phyloP scores from a whole-genome alignment of 30 jellyfish, hydroid and myxozoan species.

The Hydra vulgaris region DNA sequence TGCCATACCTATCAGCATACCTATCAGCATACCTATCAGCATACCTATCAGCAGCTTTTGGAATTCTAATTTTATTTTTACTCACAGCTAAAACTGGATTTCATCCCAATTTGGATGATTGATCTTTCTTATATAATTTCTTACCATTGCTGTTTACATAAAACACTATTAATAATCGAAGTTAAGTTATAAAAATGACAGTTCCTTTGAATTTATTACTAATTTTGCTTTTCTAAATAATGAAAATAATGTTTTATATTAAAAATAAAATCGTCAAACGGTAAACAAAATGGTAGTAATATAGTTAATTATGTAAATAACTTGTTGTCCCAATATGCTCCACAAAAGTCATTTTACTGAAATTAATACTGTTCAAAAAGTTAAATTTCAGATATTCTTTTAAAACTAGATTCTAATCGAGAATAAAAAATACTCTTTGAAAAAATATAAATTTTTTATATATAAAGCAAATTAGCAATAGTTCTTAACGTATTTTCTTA shows the following conservation, averaged over 20 bases:
- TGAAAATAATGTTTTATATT: no score
- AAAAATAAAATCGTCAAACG: not conserved
- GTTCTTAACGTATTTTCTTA: no score
- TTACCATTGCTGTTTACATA: no score
- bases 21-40: no score
- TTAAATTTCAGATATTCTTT: not conserved
- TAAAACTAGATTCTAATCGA: not conserved
- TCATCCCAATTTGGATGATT: no score
- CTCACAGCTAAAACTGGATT: no score
- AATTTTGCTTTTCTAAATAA: not conserved
- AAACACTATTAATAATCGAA: not conserved
- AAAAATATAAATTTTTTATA: no score
- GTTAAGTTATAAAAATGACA: not conserved
- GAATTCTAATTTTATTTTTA: no score
- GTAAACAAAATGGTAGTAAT: not conserved
- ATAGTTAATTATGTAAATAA: not conserved
- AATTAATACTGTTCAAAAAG: not conserved
- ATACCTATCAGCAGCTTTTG: no score
- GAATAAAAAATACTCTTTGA: no score
- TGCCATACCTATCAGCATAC: no score
- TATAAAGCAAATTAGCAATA: not conserved
- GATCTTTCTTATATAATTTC: no score
- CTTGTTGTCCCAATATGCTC: not conserved
- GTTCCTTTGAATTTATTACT: not conserved
- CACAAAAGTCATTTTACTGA: not conserved